Conservation (phyloP, 2,888 invertebrate genomes). For the Leucania comma region DNA sequence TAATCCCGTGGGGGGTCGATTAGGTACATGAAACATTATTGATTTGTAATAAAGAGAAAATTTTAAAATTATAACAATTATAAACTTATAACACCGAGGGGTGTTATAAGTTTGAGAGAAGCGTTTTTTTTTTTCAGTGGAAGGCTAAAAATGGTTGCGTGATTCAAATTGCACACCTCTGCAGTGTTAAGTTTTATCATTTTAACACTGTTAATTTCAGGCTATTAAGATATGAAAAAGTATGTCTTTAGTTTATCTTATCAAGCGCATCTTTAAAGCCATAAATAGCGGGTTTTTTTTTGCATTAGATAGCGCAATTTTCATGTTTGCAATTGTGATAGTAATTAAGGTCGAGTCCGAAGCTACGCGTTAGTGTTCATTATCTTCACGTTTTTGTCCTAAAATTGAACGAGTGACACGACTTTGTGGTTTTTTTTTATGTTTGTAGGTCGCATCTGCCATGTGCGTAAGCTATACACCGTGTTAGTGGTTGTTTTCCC, state of each 20-base stretch:
- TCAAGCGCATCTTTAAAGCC: constrained; percentile 15
- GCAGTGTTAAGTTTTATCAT: neutral
- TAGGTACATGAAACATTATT: too few relatives aligned
- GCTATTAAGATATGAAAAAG: constrained; percentile 24
- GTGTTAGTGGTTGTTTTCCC: too few relatives aligned
- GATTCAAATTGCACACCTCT: constrained; percentile 15
- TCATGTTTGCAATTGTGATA: constrained; percentile 31
- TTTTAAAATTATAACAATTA: too few relatives aligned
- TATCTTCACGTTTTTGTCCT: constrained; percentile 40
- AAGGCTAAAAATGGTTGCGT: constrained; percentile 3
- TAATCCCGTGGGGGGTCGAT: too few relatives aligned
- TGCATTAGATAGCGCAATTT: constrained; percentile 10
- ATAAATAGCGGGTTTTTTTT: neutral
- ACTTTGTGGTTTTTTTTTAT: constrained; percentile 5
- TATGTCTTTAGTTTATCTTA: constrained; percentile 15
- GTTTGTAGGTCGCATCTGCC: neutral
- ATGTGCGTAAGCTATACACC: neutral
- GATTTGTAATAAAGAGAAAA: too few relatives aligned
- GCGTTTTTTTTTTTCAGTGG: too few relatives aligned
- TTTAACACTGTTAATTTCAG: constrained; percentile 19
- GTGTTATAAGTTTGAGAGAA: too few relatives aligned
- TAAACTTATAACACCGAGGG: too few relatives aligned
- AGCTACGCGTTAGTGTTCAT: constrained; percentile 26
- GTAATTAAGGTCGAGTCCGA: constrained; percentile 39
- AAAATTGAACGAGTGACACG: constrained; percentile 41